These are phyloP conservation scores for Megalonaias nervosa DNA, from an alignment of 1,140 invertebrate species.

Conservation along the genomic window DNA sequence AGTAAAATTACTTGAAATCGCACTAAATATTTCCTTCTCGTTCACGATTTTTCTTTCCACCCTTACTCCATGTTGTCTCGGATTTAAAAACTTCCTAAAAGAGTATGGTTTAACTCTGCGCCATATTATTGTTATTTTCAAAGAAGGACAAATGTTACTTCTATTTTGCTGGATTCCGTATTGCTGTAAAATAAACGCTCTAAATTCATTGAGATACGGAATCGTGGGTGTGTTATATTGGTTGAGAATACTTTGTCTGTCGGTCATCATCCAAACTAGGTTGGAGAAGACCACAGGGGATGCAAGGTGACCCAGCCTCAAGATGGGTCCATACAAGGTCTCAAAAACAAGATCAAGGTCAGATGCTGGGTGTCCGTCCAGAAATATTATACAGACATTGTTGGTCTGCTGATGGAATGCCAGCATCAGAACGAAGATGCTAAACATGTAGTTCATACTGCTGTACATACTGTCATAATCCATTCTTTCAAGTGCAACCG, in stretches of 20 bases:
- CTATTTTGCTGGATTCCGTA: slow-evolving; percentile 22
- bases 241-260: slow-evolving; percentile 55
- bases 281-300: slow-evolving; percentile 31
- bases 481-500: slow-evolving; percentile 50
- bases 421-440: slow-evolving; percentile 59
- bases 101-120: slow-evolving; percentile 49
- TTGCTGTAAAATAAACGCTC: slow-evolving; percentile 54
- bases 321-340: slow-evolving; percentile 45
- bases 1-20: slow-evolving; percentile 14
- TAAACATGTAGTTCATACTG: slow-evolving; percentile 63
- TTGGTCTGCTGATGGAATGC: slow-evolving; percentile 49
- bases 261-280: slow-evolving; percentile 50
- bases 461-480: slow-evolving; percentile 67
- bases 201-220: slow-evolving; percentile 58
- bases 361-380: slow-evolving; percentile 61
- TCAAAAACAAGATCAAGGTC: slow-evolving; percentile 52
- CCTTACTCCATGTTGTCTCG: slow-evolving; percentile 59
- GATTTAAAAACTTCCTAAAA: slow-evolving; percentile 48
- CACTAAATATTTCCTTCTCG: slow-evolving; percentile 51
- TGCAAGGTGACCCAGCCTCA: slow-evolving; percentile 31
- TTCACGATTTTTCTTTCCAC: slow-evolving; percentile 60
- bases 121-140: slow-evolving; percentile 63
- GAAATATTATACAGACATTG: slow-evolving; percentile 49
- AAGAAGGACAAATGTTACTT: slow-evolving; percentile 42
- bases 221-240: slow-evolving; percentile 25